These are phyloP conservation scores for Limnothrissa miodon DNA, from an alignment of 2,113 vertebrate genomes.

Conservation along the genomic window DNA sequence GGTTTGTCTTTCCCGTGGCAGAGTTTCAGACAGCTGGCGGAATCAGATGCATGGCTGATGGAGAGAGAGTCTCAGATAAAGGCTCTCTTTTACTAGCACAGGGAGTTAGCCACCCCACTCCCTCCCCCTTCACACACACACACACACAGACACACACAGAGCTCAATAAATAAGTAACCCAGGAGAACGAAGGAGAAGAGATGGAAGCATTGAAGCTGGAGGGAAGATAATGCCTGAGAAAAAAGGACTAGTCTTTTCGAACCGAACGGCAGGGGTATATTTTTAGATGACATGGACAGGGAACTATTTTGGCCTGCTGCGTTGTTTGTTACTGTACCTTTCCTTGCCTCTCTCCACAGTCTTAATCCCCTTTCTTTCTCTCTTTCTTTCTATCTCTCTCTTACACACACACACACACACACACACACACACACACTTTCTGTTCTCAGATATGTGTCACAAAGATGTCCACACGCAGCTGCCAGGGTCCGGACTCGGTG, in stretches of 20 bases:
- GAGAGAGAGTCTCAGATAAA: neutral
- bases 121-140: no score
- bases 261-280: slow-evolving; percentile 37
- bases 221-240: neutral
- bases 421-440: neutral
- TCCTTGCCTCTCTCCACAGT: neutral
- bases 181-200: neutral
- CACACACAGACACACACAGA: neutral
- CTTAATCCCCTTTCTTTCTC: neutral
- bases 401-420: no score
- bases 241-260: slow-evolving; percentile 29
- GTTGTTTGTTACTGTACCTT: slow-evolving; percentile 17
- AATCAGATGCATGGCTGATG: neutral
- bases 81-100: neutral
- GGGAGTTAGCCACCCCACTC: neutral
- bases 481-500: slow-evolving; percentile 92
- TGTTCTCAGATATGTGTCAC: slow-evolving; percentile 92
- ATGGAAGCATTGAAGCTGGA: slow-evolving; percentile 15
- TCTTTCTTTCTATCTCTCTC: neutral
- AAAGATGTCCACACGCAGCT: slow-evolving; percentile 98
- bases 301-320: slow-evolving; percentile 22
- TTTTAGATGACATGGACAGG: neutral
- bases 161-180: neutral
- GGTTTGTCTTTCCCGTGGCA: slow-evolving; percentile 1
- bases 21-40: neutral